Conservation (phyloP, 2,888 invertebrate genomes). For the Acleris holmiana region DNA sequence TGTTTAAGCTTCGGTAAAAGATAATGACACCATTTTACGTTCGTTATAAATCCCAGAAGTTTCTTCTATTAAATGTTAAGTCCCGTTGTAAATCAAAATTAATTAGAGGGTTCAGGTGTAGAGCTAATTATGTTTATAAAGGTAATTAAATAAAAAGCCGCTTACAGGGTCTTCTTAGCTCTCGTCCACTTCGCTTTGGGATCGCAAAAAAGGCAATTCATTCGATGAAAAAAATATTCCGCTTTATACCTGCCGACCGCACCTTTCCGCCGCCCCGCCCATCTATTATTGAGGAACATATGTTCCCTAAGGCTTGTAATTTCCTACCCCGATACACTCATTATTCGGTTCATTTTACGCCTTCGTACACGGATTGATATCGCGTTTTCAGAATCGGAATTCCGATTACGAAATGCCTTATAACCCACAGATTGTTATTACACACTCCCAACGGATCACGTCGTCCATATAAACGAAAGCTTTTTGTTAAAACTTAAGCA, state of each 20-base stretch:
- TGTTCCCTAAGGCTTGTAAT: slow-evolving; percentile 53
- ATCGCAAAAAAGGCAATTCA: slow-evolving; percentile 36
- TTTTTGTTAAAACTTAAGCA: slow-evolving; percentile 35
- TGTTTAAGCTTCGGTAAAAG: slow-evolving; percentile 12
- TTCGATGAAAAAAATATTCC: slow-evolving; percentile 38
- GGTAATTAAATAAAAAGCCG: slow-evolving; percentile 31
- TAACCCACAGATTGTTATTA: slow-evolving; percentile 11
- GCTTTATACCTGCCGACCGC: slow-evolving; percentile 42
- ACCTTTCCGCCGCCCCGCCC: slow-evolving; percentile 43
- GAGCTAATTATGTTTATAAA: slow-evolving; percentile 27
- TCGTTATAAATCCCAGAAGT: slow-evolving; percentile 17
- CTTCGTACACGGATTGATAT: slow-evolving; percentile 41
- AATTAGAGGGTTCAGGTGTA: slow-evolving; percentile 32
- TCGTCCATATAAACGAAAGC: slow-evolving; percentile 35
- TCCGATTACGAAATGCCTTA: slow-evolving; percentile 12
- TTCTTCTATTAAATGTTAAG: slow-evolving; percentile 18
- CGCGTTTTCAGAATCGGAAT: slow-evolving; percentile 18
- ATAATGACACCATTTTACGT: slow-evolving; percentile 21
- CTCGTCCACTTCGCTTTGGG: slow-evolving; percentile 6
- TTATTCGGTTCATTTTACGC: slow-evolving; percentile 54
- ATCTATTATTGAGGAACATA: slow-evolving; percentile 53
- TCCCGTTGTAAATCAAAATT: slow-evolving; percentile 30
- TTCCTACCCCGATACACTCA: slow-evolving; percentile 54
- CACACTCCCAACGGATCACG: slow-evolving; percentile 24
- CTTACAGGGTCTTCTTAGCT: slow-evolving; percentile 10